Base-by-base conservation (phyloP, 2,113 vertebrate species). In the Dicentrarchus labrax region DNA sequence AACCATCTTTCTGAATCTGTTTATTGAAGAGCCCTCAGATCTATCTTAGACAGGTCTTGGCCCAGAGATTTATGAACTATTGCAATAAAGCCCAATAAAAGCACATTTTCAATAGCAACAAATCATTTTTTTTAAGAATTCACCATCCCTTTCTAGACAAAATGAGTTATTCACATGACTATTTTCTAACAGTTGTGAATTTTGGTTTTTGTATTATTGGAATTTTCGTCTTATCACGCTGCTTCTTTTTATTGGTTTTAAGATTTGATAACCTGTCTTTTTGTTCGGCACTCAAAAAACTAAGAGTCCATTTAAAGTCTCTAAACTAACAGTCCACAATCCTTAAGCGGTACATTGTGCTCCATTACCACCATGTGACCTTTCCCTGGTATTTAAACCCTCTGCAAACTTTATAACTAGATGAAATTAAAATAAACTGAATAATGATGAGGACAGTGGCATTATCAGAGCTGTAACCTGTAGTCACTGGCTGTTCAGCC, bases 371-470 rank as follows among this genome's bases (percentile, higher is more conserved):
- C 80, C 41, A 50, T 81, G 57, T 88, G 83, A 90, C 86, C 86
- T 90, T 89, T 88, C 30, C n/a, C 43, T 86, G 85, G 65, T 85
- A 80, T 89, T 90, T 87, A 86, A 86, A 82, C 24, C 4, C 1
- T 45, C 51, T 76, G 72, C 59, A 84, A 83, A 85, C 73, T 61
- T 90, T 85, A 66, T 59, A 87, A 76, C 77, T 59, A 47, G 45
- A 82, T 76, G 11, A 69, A 86, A 85, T 83, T 78, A 51, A 78
- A 91, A 82, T 78, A 70, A 82, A 67, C 12, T 4, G 65, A 80
- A 77, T 72, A 80, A 59, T 47, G 56, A 85, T 72, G 64, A 83
- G 74, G 39, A 77, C 65, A 53, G 83, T 80, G 81, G 78, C 81
- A 80, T 90, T 89, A 86, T 82, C 74, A 50, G 61, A 78, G 64